Percentiles rank a stretch among this genome's conserved stretches.
Conservation (phyloP, 2,888 invertebrate species). For the Pseudanteris insignis region DNA sequence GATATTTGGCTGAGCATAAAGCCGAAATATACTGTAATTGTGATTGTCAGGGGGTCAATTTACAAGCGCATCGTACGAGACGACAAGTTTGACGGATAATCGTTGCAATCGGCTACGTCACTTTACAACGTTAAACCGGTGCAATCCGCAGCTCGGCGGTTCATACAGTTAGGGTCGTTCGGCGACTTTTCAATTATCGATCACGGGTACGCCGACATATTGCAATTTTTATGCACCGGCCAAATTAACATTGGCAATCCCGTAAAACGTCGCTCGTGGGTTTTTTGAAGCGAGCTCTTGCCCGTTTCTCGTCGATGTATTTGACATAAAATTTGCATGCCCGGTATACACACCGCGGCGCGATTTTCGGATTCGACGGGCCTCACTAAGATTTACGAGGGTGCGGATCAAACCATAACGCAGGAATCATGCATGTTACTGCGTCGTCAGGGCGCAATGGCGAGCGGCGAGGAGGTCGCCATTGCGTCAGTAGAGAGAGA, state of each 20-base stretch:
- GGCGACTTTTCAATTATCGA: constrained; percentile 41
- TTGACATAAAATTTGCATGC: no score
- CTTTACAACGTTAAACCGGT: constrained; percentile 19
- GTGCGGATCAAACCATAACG: constrained; percentile 65
- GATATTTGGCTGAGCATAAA: neutral
- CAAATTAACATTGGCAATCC: no score
- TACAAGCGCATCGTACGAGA: constrained; percentile 25
- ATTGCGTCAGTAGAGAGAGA: neutral
- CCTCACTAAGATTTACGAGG: constrained; percentile 48
- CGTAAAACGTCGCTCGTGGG: no score
- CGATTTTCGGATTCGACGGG: constrained; percentile 47
- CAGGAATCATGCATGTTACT: constrained; percentile 67
- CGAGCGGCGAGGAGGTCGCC: neutral
- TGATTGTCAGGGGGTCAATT: constrained; percentile 22
- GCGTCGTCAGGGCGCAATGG: constrained; percentile 58
- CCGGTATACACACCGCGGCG: no score
- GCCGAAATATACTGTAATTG: constrained; percentile 25
- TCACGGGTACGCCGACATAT: no score
- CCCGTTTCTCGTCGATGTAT: no score
- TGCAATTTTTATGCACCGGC: no score
- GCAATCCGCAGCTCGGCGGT: constrained; percentile 10
- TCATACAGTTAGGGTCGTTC: constrained; percentile 23
- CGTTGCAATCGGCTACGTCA: constrained; percentile 15
- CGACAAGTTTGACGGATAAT: constrained; percentile 31
- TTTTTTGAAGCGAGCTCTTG: no score